Conservation (phyloP, 2,888 invertebrate genomes). For the Dermolepida albohirtum region DNA sequence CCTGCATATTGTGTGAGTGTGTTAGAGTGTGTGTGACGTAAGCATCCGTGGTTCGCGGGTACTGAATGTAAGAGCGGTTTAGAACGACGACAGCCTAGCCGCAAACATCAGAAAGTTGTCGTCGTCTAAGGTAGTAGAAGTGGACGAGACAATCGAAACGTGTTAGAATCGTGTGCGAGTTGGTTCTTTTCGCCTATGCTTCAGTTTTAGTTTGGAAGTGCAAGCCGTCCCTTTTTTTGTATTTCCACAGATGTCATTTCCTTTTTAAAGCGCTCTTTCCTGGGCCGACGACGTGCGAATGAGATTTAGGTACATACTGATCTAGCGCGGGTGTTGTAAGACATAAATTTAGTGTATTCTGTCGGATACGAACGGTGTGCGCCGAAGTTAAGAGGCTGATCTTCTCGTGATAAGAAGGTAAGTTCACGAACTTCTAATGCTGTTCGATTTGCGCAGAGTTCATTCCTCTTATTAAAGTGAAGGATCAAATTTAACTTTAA, state of each 20-base stretch:
- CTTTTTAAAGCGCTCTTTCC: too few relatives aligned
- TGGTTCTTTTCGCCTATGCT: too few relatives aligned
- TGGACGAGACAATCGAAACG: constrained; percentile 24
- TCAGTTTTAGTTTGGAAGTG: too few relatives aligned
- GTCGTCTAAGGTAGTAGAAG: constrained; percentile 6
- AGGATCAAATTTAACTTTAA: too few relatives aligned
- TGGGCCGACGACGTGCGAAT: too few relatives aligned
- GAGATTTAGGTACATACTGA: too few relatives aligned
- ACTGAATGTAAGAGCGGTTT: constrained; percentile 32
- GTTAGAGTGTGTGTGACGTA: constrained; percentile 25
- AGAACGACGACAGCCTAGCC: constrained; percentile 31
- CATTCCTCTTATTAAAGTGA: not conserved
- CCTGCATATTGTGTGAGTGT: not conserved
- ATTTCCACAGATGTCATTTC: too few relatives aligned
- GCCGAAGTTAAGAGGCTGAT: constrained; percentile 15
- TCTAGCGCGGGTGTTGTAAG: too few relatives aligned
- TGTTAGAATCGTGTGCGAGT: constrained; percentile 1
- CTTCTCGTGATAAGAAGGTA: constrained; percentile 26
- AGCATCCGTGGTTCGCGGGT: constrained; percentile 19
- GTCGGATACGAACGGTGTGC: not conserved
- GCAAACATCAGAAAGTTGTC: constrained; percentile 33
- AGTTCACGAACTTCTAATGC: constrained; percentile 26
- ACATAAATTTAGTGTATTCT: too few relatives aligned
- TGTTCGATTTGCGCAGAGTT: constrained; percentile 6
- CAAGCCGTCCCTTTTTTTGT: too few relatives aligned